A percentile compares a stretch with the other conserved stretches of the same genome.
Conservation (phyloP, 2,888 invertebrate genomes). For the Drosophila meridiana region DNA sequence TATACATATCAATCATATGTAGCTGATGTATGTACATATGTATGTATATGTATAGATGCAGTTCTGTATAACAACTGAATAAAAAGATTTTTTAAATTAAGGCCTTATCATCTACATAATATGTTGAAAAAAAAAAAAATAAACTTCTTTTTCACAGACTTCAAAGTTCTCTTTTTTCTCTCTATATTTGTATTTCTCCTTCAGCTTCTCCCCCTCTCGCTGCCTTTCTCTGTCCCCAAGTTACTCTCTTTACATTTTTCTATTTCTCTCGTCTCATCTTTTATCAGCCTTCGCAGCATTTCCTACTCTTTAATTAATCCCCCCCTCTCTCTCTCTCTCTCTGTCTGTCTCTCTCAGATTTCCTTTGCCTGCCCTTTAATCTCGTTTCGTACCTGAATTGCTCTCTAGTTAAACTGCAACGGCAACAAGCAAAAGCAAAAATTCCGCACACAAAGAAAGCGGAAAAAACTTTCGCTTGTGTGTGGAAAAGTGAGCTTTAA, state of each 20-base stretch:
- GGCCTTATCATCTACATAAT: too few species aligned
- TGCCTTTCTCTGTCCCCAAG: not conserved
- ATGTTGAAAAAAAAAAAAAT: too few species aligned
- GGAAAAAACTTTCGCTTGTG: constrained; percentile 6
- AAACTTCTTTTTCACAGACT: too few species aligned
- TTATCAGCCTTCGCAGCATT: not conserved
- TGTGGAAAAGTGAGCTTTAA: not conserved
- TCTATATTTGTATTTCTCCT: not conserved
- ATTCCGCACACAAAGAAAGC: not conserved
- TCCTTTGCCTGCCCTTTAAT: not conserved
- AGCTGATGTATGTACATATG: not conserved
- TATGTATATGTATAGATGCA: not conserved
- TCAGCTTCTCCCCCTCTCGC: not conserved
- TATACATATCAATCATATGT: too few species aligned
- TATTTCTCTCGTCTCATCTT: not conserved
- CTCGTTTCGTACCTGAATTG: not conserved
- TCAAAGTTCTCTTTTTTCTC: not conserved
- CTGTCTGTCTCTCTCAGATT: not conserved
- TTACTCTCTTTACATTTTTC: too few species aligned
- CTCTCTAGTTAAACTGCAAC: not conserved
- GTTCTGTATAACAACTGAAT: too few species aligned
- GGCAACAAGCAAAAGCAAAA: not conserved
- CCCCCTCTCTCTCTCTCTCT: too few species aligned
- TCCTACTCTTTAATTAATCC: not conserved
- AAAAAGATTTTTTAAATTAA: not conserved